Evolutionary conservation across 1,140 invertebrate genomes (phyloP).

Genomic region (Euborellia annulipes): DNA sequence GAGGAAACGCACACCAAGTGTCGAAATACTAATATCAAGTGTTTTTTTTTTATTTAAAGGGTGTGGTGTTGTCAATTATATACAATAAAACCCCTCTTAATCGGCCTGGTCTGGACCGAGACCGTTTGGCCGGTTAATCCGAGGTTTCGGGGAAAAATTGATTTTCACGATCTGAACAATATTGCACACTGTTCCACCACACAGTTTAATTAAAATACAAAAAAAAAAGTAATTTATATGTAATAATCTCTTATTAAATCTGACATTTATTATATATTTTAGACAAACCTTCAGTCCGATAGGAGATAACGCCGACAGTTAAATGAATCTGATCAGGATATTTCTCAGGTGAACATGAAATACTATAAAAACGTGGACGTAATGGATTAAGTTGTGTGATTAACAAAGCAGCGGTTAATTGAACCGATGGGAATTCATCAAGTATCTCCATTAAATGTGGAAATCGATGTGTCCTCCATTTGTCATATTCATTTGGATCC

Average conservation of each 20-base stretch:
- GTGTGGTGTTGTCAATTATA: too few species aligned
- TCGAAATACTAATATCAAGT: too few species aligned
- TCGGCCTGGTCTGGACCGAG: too few species aligned
- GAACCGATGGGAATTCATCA: slow-evolving; percentile 73
- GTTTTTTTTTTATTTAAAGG: too few species aligned
- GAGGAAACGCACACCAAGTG: too few species aligned
- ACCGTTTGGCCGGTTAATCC: too few species aligned
- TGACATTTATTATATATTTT: neutral
- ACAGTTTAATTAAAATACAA: too few species aligned
- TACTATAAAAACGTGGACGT: slow-evolving; percentile 87
- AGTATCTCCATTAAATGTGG: slow-evolving; percentile 79
- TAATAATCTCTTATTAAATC: neutral
- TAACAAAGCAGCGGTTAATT: slow-evolving; percentile 62
- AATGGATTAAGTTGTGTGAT: slow-evolving; percentile 69
- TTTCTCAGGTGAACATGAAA: slow-evolving; percentile 70
- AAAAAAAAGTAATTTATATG: too few species aligned
- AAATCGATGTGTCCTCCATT: slow-evolving; percentile 76
- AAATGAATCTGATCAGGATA: slow-evolving; percentile 66
- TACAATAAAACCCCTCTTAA: too few species aligned
- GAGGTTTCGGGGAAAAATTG: too few species aligned
- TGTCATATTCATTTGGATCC: slow-evolving; percentile 80
- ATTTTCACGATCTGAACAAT: too few species aligned
- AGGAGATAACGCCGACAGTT: slow-evolving; percentile 82
- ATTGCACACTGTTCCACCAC: too few species aligned
- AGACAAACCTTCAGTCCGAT: slow-evolving; percentile 37